phyloP scores from a whole-genome alignment of 2,888 invertebrate genomes.

The Torymus texanus region DNA sequence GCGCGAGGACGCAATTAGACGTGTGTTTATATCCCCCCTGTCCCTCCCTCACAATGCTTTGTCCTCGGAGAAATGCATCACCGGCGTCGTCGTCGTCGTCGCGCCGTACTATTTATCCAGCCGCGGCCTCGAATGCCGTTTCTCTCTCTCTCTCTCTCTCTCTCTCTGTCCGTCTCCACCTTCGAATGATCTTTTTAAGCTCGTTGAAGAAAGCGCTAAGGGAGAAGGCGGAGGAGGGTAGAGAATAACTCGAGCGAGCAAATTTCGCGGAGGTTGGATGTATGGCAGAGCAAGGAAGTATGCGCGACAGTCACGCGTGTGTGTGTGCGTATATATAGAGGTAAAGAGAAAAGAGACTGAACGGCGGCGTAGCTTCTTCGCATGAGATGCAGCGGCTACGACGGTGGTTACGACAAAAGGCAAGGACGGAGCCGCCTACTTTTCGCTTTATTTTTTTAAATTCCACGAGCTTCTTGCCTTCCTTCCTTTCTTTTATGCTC shows the following conservation, averaged over 20 bases:
- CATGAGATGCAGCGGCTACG: not conserved
- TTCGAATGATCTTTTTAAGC: not conserved
- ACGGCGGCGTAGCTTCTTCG: not conserved
- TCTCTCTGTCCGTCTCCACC: slow-evolving; percentile 7
- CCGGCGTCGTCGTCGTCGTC: not conserved
- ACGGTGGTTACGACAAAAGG: slow-evolving; percentile 14
- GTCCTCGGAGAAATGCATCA: slow-evolving; percentile 20
- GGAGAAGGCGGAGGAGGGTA: not conserved
- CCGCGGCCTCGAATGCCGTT: not conserved
- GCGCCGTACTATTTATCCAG: too few species aligned
- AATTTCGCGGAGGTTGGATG: too few species aligned
- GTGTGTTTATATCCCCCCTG: slow-evolving; percentile 14
- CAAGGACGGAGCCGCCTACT: slow-evolving; percentile 33
- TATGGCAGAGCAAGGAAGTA: too few species aligned
- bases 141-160: not conserved
- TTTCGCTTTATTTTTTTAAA: slow-evolving; percentile 16
- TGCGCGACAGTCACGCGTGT: not conserved
- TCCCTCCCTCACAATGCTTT: not conserved
- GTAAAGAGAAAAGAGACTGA: not conserved
- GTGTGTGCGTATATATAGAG: too few species aligned
- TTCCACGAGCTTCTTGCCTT: slow-evolving; percentile 8
- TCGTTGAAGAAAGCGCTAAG: not conserved
- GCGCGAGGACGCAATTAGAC: slow-evolving; percentile 33
- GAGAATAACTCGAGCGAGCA: not conserved
- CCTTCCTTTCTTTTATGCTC: not conserved